phyloP scores from a whole-genome alignment of 2,113 vertebrate genomes.

The rat (Rattus norvegicus) region DNA sequence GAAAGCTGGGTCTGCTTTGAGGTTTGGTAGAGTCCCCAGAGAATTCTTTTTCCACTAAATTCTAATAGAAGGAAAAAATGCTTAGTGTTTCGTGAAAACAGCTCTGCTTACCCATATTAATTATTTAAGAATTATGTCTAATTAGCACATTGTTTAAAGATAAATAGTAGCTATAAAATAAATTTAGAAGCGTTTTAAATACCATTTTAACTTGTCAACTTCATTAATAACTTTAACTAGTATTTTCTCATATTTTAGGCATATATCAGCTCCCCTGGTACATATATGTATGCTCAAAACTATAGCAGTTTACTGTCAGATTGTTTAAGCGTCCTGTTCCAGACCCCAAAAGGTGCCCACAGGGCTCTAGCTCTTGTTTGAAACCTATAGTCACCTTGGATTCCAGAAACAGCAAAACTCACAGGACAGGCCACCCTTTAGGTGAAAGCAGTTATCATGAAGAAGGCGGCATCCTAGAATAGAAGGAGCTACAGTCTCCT shows the following conservation, averaged over 20 bases:
- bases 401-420: background rate
- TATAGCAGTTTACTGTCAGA: background rate
- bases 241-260: background rate
- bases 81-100: background rate
- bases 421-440: background rate
- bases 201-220: background rate
- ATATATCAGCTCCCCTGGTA: background rate
- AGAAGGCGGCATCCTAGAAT: background rate
- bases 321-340: background rate
- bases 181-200: background rate
- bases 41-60: constrained; percentile 13
- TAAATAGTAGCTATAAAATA: background rate
- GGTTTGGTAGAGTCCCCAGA: background rate
- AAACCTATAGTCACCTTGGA: background rate
- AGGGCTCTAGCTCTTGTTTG: too few species aligned
- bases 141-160: constrained; percentile 14
- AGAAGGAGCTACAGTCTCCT: background rate
- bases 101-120: background rate
- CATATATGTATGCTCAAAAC: background rate
- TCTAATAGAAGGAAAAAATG: constrained; percentile 17
- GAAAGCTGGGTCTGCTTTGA: background rate
- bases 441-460: too few species aligned
- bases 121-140: background rate
- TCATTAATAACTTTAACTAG: background rate
- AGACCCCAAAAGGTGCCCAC: background rate